Base-by-base conservation (phyloP, 2,888 invertebrate species). In the Athalia circularis region DNA sequence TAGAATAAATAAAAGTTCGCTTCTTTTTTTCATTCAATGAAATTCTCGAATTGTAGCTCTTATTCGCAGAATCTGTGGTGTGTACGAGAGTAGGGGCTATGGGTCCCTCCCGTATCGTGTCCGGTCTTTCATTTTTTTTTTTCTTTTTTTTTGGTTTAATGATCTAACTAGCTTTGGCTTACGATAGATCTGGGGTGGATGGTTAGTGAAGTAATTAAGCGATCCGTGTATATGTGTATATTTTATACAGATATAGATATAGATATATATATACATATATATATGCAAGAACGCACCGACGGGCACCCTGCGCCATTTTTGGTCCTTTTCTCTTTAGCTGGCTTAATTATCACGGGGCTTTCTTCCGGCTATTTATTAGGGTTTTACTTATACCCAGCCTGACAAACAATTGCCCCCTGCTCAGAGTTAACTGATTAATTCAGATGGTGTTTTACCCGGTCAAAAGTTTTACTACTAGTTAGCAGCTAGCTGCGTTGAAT, bases 141-240 rank as follows among this genome's bases (percentile, higher is more conserved):
- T 62, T 62, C 7, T 62, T 62, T 62, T 9, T 57, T 57, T 72
- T 59, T 54, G n/a, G 11, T 72, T 72, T 59, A 59, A 72, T 59
- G 72, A 72, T 72, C 72, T n/a, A 59, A 72, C 75, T 62, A 62
- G 62, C 62, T 62, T 29, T 29, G 64, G 29, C 50, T 75, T 52
- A 29, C 29, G 75, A 59, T 62, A 64, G 87, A 87, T 87, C 86
- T 85, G 85, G 84, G 80, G 82, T 82, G 84, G 85, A 84, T 84
- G 77, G 88, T 88, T 88, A 88, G 88, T 88, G 88, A 88, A 88
- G 88, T 89, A 89, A 88, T 89, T 89, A 89, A 87, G 87, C 87
- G 86, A 84, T 87, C 86, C 83, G 72, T 13, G 48, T 72, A 72
- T 48, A 7, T 45, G 2, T 9, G n/a, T 54, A 5, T 54, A 29